Conservation (phyloP, 2,797 vertebrate genomes). For the Acestrorhynchus altus region DNA sequence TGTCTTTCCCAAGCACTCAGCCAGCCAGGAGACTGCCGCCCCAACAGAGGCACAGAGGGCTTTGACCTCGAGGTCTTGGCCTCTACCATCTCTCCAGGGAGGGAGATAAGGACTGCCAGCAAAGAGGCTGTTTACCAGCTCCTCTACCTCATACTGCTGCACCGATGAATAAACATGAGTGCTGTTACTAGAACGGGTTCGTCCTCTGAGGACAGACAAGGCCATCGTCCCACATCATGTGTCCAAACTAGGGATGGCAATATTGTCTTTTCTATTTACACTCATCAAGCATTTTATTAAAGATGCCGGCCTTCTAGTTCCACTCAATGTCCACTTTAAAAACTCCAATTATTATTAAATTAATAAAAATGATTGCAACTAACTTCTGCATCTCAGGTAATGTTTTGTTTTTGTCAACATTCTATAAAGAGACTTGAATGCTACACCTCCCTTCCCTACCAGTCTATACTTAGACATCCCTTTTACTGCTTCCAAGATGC, state of each 20-base stretch:
- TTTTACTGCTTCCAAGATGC: no score
- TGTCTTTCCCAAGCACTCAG: conserved; percentile 25
- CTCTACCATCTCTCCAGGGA: background rate
- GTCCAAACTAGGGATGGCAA: background rate
- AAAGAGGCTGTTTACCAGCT: background rate
- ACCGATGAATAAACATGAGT: background rate
- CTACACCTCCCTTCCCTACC: no score
- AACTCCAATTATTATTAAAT: no score
- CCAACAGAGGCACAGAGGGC: conserved; percentile 10
- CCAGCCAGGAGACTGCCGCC: background rate
- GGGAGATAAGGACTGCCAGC: background rate
- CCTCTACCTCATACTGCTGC: background rate
- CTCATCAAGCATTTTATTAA: background rate
- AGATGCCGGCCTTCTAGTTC: no score
- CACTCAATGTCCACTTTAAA: background rate
- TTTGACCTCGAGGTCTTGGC: conserved; percentile 3
- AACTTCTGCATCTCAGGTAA: no score
- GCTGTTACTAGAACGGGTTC: background rate
- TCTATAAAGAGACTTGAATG: no score
- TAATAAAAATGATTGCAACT: no score
- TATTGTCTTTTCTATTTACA: background rate
- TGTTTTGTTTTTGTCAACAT: no score
- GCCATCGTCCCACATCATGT: background rate
- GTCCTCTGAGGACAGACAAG: background rate
- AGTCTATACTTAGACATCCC: no score